Conservation (phyloP, 2,888 invertebrate species). For the Athrips mouffetella region DNA sequence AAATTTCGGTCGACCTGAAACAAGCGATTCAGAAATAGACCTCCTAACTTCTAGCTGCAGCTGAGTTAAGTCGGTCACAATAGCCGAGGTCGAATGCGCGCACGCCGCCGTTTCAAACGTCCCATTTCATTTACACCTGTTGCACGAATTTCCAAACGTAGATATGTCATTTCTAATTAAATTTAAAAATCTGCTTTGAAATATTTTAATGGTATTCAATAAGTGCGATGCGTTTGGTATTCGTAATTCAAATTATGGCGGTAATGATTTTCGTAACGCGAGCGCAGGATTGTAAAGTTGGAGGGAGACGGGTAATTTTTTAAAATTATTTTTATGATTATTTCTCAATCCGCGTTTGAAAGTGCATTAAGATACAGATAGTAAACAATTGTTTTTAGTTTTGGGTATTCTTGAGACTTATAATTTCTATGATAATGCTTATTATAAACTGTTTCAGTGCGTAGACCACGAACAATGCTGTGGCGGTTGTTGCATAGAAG, state of each 20-base stretch:
- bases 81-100: conserved; percentile 40
- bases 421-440: background rate
- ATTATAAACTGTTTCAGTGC: conserved; percentile 55
- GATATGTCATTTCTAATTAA: background rate
- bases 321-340: background rate
- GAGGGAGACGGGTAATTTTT: conserved; percentile 50
- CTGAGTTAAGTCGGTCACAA: conserved; percentile 48
- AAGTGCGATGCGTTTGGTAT: background rate
- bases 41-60: conserved; percentile 27
- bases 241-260: conserved; percentile 19
- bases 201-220: background rate
- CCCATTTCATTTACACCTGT: conserved; percentile 4
- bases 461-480: conserved; percentile 75
- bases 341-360: background rate
- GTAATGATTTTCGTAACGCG: conserved; percentile 29
- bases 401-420: background rate
- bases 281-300: conserved; percentile 61
- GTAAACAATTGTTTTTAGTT: background rate
- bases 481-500: conserved; percentile 77
- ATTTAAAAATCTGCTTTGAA: background rate
- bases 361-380: background rate
- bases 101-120: conserved; percentile 31
- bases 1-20: too few relatives aligned
- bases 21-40: too few relatives aligned
- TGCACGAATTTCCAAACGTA: background rate